A percentile compares a stretch with the other conserved stretches of the same genome.
Conservation (phyloP, 2,888 invertebrate species). For the Lasioglossum villosulum region DNA sequence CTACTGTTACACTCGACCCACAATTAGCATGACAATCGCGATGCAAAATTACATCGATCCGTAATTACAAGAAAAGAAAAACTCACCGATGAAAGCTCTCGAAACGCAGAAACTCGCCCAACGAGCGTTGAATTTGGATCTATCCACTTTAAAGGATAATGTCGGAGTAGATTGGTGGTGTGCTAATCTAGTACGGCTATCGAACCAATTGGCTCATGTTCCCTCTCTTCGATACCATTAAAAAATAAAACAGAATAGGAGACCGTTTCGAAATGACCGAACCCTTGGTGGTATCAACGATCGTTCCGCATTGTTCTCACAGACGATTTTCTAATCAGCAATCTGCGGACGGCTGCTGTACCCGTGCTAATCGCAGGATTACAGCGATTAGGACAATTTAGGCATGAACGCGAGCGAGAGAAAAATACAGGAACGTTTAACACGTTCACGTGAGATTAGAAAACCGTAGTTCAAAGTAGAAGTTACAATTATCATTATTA, state of each 20-base stretch:
- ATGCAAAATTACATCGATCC: neutral
- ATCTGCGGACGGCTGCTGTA: neutral
- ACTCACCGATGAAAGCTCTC: neutral
- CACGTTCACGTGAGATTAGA: neutral
- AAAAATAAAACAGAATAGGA: conserved; percentile 36
- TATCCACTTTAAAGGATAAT: conserved; percentile 68
- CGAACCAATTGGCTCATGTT: conserved; percentile 64
- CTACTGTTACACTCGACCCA: neutral
- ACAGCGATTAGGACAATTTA: neutral
- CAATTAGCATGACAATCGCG: conserved; percentile 21
- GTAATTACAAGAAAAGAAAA: neutral
- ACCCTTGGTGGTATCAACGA: conserved; percentile 7
- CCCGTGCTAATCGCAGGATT: neutral
- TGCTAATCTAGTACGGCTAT: conserved; percentile 66
- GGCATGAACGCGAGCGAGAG: neutral
- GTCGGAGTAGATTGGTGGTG: conserved; percentile 47
- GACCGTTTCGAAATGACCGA: conserved; percentile 26
- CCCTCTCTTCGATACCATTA: conserved; percentile 29
- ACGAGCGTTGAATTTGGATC: conserved; percentile 35
- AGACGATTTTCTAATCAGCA: conserved; percentile 4
- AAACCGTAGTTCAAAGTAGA: neutral
- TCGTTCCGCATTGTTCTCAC: neutral
- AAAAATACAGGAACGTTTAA: neutral
- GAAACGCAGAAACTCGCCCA: conserved; percentile 15
- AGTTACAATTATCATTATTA: neutral